Percentiles rank a stretch among this genome's conserved stretches.
phyloP scores from a whole-genome alignment of 2,888 invertebrate genomes.

The Sinohyriopsis cumingii region DNA sequence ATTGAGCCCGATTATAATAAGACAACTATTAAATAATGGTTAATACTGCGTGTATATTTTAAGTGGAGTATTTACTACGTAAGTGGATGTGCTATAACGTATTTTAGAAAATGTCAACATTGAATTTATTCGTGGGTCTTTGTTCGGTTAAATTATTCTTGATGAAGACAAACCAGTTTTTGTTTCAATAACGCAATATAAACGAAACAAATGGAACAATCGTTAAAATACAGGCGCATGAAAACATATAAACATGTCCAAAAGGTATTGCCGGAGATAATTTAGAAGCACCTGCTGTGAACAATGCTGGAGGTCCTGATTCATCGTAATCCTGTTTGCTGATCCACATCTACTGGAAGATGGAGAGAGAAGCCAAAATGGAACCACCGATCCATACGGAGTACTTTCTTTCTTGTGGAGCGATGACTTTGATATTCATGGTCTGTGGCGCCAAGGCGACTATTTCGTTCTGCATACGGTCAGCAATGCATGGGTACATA shows the following conservation, averaged over 20 bases:
- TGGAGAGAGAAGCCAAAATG: conserved; percentile 63
- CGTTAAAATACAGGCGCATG: neutral
- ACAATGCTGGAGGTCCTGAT: conserved; percentile 91
- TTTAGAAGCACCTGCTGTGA: conserved; percentile 76
- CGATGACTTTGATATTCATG: conserved; percentile 77
- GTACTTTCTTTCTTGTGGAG: conserved; percentile 67
- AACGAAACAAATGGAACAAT: no score
- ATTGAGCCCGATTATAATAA: no score
- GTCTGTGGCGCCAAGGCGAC: conserved; percentile 83
- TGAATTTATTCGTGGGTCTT: no score
- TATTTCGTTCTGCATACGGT: conserved; percentile 98
- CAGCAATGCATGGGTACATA: conserved; percentile 97
- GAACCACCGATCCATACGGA: conserved; percentile 68
- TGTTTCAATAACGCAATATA: no score
- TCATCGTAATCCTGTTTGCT: conserved; percentile 66
- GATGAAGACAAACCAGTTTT: no score
- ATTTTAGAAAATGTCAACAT: no score
- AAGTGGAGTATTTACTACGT: no score
- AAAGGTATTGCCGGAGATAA: no score
- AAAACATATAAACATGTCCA: neutral
- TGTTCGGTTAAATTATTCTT: no score
- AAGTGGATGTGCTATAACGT: no score
- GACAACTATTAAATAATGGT: no score
- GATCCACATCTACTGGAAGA: conserved; percentile 68
- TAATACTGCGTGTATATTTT: no score